phyloP scores from a whole-genome alignment of 2,888 invertebrate species.

The Anorthoa munda region DNA sequence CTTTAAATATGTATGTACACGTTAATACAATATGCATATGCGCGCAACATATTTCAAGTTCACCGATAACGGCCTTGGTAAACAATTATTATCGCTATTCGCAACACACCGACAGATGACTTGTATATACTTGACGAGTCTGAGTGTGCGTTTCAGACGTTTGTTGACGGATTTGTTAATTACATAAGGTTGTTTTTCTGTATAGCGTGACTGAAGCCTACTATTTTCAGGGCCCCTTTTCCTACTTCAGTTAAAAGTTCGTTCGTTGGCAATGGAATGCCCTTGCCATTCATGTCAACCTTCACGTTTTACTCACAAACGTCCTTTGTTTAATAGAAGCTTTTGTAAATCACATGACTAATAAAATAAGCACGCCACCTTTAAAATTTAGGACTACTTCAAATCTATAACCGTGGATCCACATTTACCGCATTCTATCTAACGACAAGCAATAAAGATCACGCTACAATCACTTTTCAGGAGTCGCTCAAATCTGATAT shows the following conservation, averaged over 20 bases:
- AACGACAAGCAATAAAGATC: not conserved
- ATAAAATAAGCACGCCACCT: conserved; percentile 16
- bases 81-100: conserved; percentile 80
- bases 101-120: conserved; percentile 72
- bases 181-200: conserved; percentile 44
- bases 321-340: conserved; percentile 44
- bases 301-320: conserved; percentile 44
- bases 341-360: conserved; percentile 17
- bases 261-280: conserved; percentile 46
- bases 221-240: conserved; percentile 36
- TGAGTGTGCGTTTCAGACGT: conserved; percentile 44
- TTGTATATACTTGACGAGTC: conserved; percentile 51
- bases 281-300: conserved; percentile 53
- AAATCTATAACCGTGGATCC: conserved; percentile 8
- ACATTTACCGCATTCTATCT: not conserved
- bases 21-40: conserved; percentile 81
- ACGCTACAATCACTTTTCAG: not conserved
- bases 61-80: conserved; percentile 82
- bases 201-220: conserved; percentile 45
- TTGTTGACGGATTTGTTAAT: conserved; percentile 35
- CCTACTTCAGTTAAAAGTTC: conserved; percentile 36
- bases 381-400: conserved; percentile 9
- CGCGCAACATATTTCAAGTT: conserved; percentile 83
- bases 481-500: conserved; percentile 5
- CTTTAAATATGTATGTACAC: conserved; percentile 77